Percentiles rank a stretch among this genome's conserved stretches.
phyloP scores from a whole-genome alignment of 2,113 vertebrate genomes.

The Hippocampus barbouri region DNA sequence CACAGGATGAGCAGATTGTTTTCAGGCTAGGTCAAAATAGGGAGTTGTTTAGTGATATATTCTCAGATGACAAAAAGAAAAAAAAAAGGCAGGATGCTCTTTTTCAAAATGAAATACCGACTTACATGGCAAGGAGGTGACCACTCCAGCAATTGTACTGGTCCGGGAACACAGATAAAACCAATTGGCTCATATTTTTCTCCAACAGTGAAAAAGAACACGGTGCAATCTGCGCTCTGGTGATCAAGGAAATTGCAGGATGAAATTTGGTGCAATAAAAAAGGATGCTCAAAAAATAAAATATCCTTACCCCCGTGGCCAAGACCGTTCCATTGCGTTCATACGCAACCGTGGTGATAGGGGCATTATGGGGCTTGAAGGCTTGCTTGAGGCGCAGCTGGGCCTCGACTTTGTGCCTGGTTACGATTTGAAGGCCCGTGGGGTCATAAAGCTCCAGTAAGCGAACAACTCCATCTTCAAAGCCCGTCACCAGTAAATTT shows the following conservation, averaged over 20 bases:
- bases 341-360: constrained; percentile 83
- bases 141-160: constrained; percentile 83
- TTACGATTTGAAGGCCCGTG: constrained; percentile 44
- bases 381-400: constrained; percentile 77
- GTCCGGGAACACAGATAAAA: constrained; percentile 83
- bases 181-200: constrained; percentile 80
- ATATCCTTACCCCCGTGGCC: constrained; percentile 81
- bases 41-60: not conserved
- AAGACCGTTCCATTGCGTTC: constrained; percentile 76
- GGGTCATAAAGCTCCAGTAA: constrained; percentile 78
- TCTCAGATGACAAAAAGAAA: not conserved
- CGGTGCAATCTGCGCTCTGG: constrained; percentile 86
- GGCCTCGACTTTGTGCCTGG: constrained; percentile 42
- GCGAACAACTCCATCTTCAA: constrained; percentile 88
- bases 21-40: constrained; percentile 58
- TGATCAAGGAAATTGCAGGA: not conserved
- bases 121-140: constrained; percentile 79
- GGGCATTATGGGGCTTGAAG: constrained; percentile 84
- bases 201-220: constrained; percentile 87
- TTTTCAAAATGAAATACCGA: not conserved
- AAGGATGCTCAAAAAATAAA: too few species aligned
- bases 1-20: constrained; percentile 83
- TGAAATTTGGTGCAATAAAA: too few species aligned
- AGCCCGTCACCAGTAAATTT: constrained; percentile 80
- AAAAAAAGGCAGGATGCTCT: not conserved